Evolutionary conservation across 2,113 vertebrate species (phyloP).

Genomic region (Pituophis catenifer): DNA sequence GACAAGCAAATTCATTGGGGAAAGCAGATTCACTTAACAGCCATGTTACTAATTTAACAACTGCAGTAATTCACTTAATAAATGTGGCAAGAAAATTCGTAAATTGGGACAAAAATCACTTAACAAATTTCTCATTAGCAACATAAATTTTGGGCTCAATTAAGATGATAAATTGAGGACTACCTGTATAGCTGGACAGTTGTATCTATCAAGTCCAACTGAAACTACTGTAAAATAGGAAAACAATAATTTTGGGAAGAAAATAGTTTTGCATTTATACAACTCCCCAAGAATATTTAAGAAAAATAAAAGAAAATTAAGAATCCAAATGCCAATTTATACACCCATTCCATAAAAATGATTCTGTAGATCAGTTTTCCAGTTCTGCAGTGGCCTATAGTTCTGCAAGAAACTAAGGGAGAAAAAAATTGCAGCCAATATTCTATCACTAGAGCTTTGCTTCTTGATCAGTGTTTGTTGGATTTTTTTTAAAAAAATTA

Average conservation of each 20-base stretch:
- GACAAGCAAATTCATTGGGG: too few relatives aligned
- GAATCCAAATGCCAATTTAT: not conserved
- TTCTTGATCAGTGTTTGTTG: not conserved
- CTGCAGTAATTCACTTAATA: too few relatives aligned
- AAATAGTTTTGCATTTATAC: not conserved
- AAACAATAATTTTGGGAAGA: not conserved
- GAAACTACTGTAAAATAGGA: not conserved
- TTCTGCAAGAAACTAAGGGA: not conserved
- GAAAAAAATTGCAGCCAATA: not conserved
- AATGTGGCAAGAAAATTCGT: too few relatives aligned
- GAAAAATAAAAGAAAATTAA: not conserved
- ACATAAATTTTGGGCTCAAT: too few relatives aligned
- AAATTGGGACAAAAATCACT: too few relatives aligned
- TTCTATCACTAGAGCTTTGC: not conserved
- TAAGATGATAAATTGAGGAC: too few relatives aligned
- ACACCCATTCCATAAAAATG: constrained; percentile 21
- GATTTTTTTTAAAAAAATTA: not conserved
- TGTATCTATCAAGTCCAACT: not conserved
- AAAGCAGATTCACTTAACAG: too few relatives aligned
- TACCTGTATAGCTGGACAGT: not conserved
- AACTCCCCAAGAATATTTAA: not conserved
- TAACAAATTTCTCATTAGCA: too few relatives aligned
- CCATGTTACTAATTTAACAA: too few relatives aligned
- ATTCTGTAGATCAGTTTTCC: not conserved
- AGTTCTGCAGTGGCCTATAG: not conserved